A percentile compares a stretch with the other conserved stretches of the same genome.
Evolutionary conservation across 2,888 invertebrate genomes (phyloP).

Genomic region (Eilema sororculum): DNA sequence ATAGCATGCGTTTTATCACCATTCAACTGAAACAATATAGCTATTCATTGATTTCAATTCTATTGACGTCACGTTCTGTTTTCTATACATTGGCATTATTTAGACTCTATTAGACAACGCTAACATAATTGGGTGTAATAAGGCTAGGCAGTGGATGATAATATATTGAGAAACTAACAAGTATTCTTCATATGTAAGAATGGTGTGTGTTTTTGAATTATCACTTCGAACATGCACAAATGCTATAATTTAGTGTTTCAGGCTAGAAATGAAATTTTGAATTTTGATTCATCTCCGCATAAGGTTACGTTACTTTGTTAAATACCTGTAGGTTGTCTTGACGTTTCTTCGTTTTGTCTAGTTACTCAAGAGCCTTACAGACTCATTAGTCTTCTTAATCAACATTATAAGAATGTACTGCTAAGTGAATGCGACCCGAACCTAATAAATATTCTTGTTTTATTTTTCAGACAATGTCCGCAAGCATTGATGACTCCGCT

Average conservation of each 20-base stretch:
- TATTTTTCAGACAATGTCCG: slow-evolving; percentile 89
- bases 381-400: not conserved
- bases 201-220: not conserved
- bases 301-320: no score
- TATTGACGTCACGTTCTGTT: slow-evolving; percentile 21
- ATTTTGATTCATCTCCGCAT: not conserved
- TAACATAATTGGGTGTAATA: slow-evolving; percentile 3
- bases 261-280: not conserved
- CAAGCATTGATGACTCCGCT: slow-evolving; percentile 89
- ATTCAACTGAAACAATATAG: slow-evolving; percentile 13
- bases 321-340: no score
- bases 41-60: slow-evolving; percentile 24
- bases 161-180: not conserved
- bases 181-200: not conserved
- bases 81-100: slow-evolving; percentile 15
- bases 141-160: not conserved
- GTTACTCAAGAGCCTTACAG: no score
- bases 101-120: not conserved
- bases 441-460: slow-evolving; percentile 28
- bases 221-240: not conserved
- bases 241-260: not conserved
- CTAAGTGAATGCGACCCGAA: not conserved
- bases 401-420: not conserved
- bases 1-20: slow-evolving; percentile 3
- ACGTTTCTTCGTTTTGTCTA: no score